These are phyloP conservation scores for Gymnocheta viridis DNA, from an alignment of 2,888 invertebrate species.

Conservation along the genomic window DNA sequence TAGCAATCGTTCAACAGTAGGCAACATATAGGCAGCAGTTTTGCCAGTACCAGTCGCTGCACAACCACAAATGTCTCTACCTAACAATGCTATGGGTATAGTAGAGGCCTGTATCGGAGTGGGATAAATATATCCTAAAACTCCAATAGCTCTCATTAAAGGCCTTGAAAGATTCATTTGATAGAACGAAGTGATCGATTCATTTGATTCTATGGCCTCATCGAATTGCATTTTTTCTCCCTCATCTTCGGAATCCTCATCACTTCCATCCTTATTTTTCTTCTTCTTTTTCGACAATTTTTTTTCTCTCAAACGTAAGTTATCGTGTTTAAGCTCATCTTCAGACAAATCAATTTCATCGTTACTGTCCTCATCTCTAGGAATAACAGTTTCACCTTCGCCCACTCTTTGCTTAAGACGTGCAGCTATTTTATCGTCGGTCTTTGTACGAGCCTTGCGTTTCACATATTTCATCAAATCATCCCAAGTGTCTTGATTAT, in stretches of 20 bases:
- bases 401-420: conserved; percentile 83
- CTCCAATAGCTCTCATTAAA: conserved; percentile 93
- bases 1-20: conserved; percentile 95
- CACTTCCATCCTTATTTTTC: conserved; percentile 81
- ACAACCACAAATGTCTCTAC: conserved; percentile 98
- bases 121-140: conserved; percentile 94
- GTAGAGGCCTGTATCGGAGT: conserved; percentile 98
- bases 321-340: conserved; percentile 89
- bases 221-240: conserved; percentile 84
- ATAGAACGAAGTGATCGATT: conserved; percentile 88
- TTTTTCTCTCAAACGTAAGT: conserved; percentile 86
- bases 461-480: conserved; percentile 90
- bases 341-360: conserved; percentile 85
- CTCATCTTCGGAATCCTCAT: conserved; percentile 82
- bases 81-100: conserved; percentile 95
- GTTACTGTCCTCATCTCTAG: conserved; percentile 83
- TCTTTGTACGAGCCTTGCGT: conserved; percentile 89
- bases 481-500: conserved; percentile 91
- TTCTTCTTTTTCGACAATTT: conserved; percentile 84
- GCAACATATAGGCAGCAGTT: conserved; percentile 99
- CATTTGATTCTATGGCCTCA: conserved; percentile 85
- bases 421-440: conserved; percentile 92
- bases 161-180: conserved; percentile 98
- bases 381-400: conserved; percentile 82
- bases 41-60: conserved; percentile 99